Evolutionary conservation across 2,888 invertebrate species (phyloP).

Genomic region (Tuberolachnus salignus): DNA sequence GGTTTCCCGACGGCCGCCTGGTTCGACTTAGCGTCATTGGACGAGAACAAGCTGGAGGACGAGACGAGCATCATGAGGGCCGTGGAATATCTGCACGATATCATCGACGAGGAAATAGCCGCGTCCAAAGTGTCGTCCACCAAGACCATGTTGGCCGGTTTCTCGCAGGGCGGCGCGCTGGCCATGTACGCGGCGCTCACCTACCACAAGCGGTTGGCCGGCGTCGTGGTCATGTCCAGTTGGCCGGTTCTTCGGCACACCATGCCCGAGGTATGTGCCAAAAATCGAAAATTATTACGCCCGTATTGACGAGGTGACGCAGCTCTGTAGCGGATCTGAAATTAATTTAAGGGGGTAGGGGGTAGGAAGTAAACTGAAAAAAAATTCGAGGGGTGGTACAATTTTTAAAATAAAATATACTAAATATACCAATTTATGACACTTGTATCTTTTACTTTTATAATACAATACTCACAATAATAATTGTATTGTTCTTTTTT

Average conservation of each 20-base stretch:
- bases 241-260: slow-evolving; percentile 91
- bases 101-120: slow-evolving; percentile 68
- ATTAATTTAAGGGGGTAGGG: no score
- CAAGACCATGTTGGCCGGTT: slow-evolving; percentile 89
- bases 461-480: no score
- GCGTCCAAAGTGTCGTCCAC: slow-evolving; percentile 64
- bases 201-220: slow-evolving; percentile 80
- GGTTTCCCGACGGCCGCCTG: slow-evolving; percentile 96
- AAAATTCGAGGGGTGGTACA: no score
- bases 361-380: no score
- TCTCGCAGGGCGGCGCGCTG: slow-evolving; percentile 96
- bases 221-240: slow-evolving; percentile 87
- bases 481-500: no score
- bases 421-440: no score
- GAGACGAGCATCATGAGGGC: slow-evolving; percentile 85
- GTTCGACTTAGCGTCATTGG: slow-evolving; percentile 86
- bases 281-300: no score
- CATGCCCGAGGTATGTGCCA: slow-evolving; percentile 70
- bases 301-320: no score
- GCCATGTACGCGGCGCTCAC: slow-evolving; percentile 91
- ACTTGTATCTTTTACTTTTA: no score
- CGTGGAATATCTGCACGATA: slow-evolving; percentile 73
- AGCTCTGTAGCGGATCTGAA: no score
- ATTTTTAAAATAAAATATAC: no score
- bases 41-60: slow-evolving; percentile 88